Conservation (phyloP, 2,888 invertebrate species). For the Cetonia aurata region DNA sequence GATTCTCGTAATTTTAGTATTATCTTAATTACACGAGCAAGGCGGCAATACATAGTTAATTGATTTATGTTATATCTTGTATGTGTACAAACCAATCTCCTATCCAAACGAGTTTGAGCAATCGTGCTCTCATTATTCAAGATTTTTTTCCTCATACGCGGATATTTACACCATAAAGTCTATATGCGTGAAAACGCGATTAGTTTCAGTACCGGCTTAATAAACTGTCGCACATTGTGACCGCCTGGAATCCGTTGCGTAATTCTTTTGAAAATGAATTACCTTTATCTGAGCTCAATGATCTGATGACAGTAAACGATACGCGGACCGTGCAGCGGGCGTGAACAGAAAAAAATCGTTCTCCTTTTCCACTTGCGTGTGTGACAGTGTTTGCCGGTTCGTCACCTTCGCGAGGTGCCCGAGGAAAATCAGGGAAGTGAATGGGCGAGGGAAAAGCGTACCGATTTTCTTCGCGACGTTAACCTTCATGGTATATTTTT, state of each 20-base stretch:
- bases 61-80: too few species aligned
- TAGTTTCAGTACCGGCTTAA: conserved; percentile 9
- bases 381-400: conserved; percentile 1
- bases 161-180: conserved; percentile 6
- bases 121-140: too few species aligned
- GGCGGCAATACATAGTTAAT: too few species aligned
- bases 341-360: background rate
- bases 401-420: background rate
- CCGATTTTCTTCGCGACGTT: conserved; percentile 14
- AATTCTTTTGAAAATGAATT: conserved; percentile 32
- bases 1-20: too few species aligned
- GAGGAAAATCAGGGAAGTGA: conserved; percentile 14
- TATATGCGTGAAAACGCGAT: conserved; percentile 9
- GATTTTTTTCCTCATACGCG: background rate
- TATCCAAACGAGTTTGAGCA: too few species aligned
- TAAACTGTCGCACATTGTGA: conserved; percentile 25
- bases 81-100: too few species aligned
- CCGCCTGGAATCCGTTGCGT: conserved; percentile 14
- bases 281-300: conserved; percentile 32
- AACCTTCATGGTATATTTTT: conserved; percentile 11
- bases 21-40: too few species aligned
- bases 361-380: background rate
- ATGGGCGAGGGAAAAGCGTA: background rate
- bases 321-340: conserved; percentile 1
- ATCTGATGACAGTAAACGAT: conserved; percentile 35